Base-by-base conservation (phyloP, 2,797 vertebrate species). In the Gouania willdenowi region DNA sequence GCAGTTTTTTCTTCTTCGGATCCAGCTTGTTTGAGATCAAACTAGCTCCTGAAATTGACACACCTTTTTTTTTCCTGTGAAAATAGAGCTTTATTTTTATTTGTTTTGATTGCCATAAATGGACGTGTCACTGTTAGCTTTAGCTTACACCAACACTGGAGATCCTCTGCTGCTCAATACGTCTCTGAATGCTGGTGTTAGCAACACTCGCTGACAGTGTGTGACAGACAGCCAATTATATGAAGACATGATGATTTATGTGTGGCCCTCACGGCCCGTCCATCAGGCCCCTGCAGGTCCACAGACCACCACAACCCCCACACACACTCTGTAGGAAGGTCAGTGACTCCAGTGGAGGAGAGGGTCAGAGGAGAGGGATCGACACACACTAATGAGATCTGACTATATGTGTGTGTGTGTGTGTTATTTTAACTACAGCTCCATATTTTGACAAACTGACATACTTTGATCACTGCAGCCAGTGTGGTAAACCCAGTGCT, bases 381-480 rank as follows among this genome's bases (percentile, higher is more conserved):
- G 71, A 44, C 57, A 82, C 61, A 57, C 73, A 77, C 76, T 88
- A 89, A 89, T 83, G 85, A 87, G 85, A 83, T 73, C 81, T 62
- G 20, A 4, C 19, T 30, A 35, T 62, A 24, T 41, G 40, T 47
- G 38, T 54, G 39, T 13, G 45, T 16, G 35, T 51, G 53, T 11
- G 8, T 11, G 10, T 20, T 6, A 16, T 41, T 61, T 71, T 41
- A 71, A 68, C 73, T 83, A 73, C 73, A 83, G 75, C 75, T 74
- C 76, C 72, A 78, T 75, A 66, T 70, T 81, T 65, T 71, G 68
- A 75, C 72, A 73, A 70, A 60, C 56, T 73, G 66, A 80, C 66
- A 35, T 22, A 16, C 61, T 63, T 65, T 68, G 59, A 64, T 71
- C 61, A 71, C 46, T 66, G 62, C 62, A 73, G 71, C 74, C 64